Percentiles rank a stretch among this genome's conserved stretches.
Conservation (phyloP, 2,888 invertebrate species). For the Acrobasis suavella region DNA sequence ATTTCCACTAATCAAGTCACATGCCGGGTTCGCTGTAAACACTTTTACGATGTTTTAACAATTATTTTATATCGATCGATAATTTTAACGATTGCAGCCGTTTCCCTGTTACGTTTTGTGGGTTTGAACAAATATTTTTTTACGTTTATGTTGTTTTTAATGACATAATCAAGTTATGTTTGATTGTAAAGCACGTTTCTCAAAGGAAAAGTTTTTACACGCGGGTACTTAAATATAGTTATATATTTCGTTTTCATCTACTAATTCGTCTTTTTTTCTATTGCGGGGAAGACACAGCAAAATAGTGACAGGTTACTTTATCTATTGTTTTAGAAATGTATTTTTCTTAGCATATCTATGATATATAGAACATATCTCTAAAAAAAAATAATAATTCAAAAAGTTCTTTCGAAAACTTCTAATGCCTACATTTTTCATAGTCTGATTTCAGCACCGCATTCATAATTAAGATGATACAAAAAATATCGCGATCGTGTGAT, state of each 20-base stretch:
- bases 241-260: no score
- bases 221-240: no score
- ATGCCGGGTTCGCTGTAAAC: constrained; percentile 13
- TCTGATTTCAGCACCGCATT: not conserved
- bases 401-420: no score
- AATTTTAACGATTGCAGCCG: constrained; percentile 33
- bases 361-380: no score
- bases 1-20: constrained; percentile 18
- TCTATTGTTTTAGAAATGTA: no score
- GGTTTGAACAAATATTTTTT: constrained; percentile 14
- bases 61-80: constrained; percentile 33
- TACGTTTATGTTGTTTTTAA: constrained; percentile 7
- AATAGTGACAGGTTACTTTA: no score
- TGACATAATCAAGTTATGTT: constrained; percentile 15
- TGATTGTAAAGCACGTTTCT: constrained; percentile 3
- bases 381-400: no score
- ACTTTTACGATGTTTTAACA: constrained; percentile 20
- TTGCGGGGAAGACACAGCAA: no score
- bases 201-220: not conserved
- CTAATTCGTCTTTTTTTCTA: no score
- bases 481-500: not conserved
- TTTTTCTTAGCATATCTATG: no score
- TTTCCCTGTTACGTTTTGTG: constrained; percentile 29
- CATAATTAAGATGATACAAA: not conserved
- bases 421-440: not conserved